phyloP scores from a whole-genome alignment of 2,888 invertebrate genomes.

The Periphyllus acericola region DNA sequence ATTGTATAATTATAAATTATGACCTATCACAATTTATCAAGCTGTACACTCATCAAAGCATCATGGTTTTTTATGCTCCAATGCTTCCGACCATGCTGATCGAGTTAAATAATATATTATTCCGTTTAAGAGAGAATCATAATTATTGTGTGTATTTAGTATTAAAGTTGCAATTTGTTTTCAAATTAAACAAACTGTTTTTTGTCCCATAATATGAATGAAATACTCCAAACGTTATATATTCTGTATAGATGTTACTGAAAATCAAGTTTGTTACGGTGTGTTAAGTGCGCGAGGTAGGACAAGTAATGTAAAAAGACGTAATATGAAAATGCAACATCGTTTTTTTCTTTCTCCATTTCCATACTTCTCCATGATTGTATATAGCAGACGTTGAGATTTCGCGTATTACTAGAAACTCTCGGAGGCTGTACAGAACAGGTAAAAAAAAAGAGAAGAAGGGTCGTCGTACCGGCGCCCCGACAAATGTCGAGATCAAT shows the following conservation, averaged over 20 bases:
- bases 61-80: too few relatives aligned
- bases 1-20: too few relatives aligned
- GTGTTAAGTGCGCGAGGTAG: background rate
- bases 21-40: too few relatives aligned
- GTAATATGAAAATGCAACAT: background rate
- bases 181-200: background rate
- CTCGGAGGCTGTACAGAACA: slow-evolving; percentile 33
- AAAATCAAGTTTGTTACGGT: background rate
- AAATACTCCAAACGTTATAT: background rate
- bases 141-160: too few relatives aligned
- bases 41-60: too few relatives aligned
- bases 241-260: background rate
- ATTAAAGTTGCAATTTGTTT: background rate
- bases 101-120: too few relatives aligned
- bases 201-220: background rate
- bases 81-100: too few relatives aligned
- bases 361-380: background rate
- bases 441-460: slow-evolving; percentile 43
- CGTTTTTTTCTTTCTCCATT: background rate
- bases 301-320: background rate
- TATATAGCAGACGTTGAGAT: slow-evolving; percentile 21
- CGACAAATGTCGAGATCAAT: slow-evolving; percentile 62
- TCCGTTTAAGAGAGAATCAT: too few relatives aligned
- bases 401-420: slow-evolving; percentile 19
- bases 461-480: slow-evolving; percentile 57